Conservation (phyloP, 2,888 invertebrate species). For the Agrochola litura region DNA sequence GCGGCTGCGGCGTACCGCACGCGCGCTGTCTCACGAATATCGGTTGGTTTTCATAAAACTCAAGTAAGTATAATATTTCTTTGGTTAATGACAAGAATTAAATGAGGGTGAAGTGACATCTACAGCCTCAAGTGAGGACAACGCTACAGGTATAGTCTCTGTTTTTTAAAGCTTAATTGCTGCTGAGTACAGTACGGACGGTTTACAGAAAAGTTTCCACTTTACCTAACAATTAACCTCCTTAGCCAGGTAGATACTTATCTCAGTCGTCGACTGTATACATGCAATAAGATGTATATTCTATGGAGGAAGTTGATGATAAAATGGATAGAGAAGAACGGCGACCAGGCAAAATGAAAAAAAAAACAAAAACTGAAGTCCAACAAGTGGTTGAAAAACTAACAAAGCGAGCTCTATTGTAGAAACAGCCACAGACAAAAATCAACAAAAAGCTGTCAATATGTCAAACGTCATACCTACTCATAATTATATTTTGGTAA, state of each 20-base stretch:
- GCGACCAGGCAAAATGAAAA: background rate
- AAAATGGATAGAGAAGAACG: background rate
- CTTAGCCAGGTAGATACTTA: background rate
- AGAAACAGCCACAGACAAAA: background rate
- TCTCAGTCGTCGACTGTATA: background rate
- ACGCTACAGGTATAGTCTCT: background rate
- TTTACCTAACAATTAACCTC: background rate
- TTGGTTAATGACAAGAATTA: slow-evolving; percentile 25
- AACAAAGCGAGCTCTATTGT: background rate
- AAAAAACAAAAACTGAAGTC: background rate
- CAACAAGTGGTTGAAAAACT: background rate
- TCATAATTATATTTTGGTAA: background rate
- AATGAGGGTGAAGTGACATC: slow-evolving; percentile 13
- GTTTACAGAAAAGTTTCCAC: background rate
- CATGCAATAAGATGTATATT: background rate
- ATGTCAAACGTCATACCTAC: background rate
- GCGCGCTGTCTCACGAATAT: slow-evolving; percentile 73
- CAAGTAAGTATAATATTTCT: slow-evolving; percentile 62
- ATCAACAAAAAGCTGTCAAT: background rate
- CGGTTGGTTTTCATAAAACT: slow-evolving; percentile 62
- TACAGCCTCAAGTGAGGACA: slow-evolving; percentile 16
- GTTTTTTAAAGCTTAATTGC: background rate
- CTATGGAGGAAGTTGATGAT: background rate
- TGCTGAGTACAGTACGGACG: background rate
- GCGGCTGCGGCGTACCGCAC: slow-evolving; percentile 63